Evolutionary conservation across 2,888 invertebrate genomes (phyloP), one percentile per base, ranked within the genome.

Genomic region (Stomorhina lunata): DNA sequence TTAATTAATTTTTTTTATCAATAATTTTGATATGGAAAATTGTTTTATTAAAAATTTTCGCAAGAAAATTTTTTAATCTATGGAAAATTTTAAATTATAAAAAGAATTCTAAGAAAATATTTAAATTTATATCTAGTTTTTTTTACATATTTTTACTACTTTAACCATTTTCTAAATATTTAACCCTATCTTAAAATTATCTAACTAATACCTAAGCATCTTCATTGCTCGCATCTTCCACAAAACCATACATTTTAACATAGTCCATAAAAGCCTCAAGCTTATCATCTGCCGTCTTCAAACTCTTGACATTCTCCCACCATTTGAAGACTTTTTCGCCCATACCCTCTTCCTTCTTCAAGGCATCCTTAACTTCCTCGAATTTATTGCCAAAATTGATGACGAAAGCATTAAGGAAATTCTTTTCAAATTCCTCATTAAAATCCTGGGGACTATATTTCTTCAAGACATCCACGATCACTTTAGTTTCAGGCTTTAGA

Each of bases 391-490:
- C 55, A 17, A 84, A 72, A 10, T 53, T 63, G 7, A 63, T 50
- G 0, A 53, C 57, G 43, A 80, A 81, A 9, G 2, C 32, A 40
- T 68, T 53, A 6, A 79, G 9, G 25, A 81, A 81, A 32, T 55
- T 43, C 12, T 75, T 37, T n/a, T 72, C 61, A 22, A 79, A 81
- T 34, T 76, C 63, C 4, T 59, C 55, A 9, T 76, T 59, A 61
- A 81, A 53, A 22, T 79, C 61, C 40, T 80, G 68, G 22, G 79
- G 61, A n/a, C 79, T 76, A 40, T 81, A 75, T 65, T 72, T 66
- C 10, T 34, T 66, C 43, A 66, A 37, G 48, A 45, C 22, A 48
- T 63, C 32, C 0, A 27, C 17, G 6, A 68, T 25, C 0, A 68
- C 25, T 53, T 68, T 68, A 1, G 68, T 15, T 32, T 78, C 69